Evolutionary conservation across 2,113 vertebrate genomes (phyloP), one percentile per base, ranked within the genome.

Genomic region (Grammomys dolichurus): DNA sequence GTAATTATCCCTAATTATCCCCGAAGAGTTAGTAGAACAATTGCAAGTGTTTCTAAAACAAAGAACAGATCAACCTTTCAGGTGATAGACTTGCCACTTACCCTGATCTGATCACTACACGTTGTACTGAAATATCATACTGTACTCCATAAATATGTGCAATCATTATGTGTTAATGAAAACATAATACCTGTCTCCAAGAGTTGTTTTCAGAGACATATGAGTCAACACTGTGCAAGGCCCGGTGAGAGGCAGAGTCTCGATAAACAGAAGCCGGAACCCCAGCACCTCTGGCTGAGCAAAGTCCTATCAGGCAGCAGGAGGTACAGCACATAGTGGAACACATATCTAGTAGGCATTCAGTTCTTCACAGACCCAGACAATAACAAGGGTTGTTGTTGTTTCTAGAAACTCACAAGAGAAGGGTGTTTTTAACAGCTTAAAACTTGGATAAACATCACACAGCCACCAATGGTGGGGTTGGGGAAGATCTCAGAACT

Each of bases 361-460:
- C 31, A 26, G 43, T 24, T 65, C 63, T 56, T 36, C 63, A 72
- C 4, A 89, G 20, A 86, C 43, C 36, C 43, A 65, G 70, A 43
- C 85, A 7, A 13, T 26, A 48, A 72, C 8, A 65, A 0, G 51
- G n/a, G 5, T n/a, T 89, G 67, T 33, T 69, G 67, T 65, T 94
- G 67, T 89, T 65, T 94, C 22, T 26, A 85, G 22, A 7, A 70
- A 63, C 70, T 9, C 0, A 36, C 76, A 73, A 48, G 26, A 33
- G 31, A 95, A 86, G 46, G 85, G 60, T 65, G 69, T 72, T 85
- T 65, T 65, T 94, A 77, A 63, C n/a, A 88, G 58, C 40, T 54
- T 26, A 94, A 36, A 65, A 73, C 19, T n/a, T 85, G 54, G 40
- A 89, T 94, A 70, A 85, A 77, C 69, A 94, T 78, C 63, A 77